These are phyloP conservation scores for Caenorhabditis sp. DNA, from an alignment of 2,888 invertebrate species.

Conservation along the genomic window DNA sequence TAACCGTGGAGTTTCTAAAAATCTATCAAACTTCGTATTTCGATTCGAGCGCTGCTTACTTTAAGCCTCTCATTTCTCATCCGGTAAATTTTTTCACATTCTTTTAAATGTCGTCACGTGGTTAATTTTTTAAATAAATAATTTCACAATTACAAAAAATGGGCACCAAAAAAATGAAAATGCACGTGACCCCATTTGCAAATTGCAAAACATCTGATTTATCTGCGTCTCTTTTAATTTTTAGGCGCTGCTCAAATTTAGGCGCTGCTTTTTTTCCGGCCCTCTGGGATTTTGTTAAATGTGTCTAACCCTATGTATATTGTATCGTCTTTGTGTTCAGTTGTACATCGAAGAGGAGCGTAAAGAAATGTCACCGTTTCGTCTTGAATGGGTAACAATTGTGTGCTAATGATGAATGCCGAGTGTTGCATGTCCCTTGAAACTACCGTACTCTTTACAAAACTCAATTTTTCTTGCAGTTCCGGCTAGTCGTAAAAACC, in stretches of 20 bases:
- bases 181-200: no score
- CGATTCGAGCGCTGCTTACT: no score
- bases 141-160: no score
- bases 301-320: neutral
- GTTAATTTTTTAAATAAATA: no score
- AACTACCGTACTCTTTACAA: neutral
- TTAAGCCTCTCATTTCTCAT: no score
- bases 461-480: conserved; percentile 73
- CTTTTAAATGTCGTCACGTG: no score
- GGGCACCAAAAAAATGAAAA: no score
- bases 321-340: conserved; percentile 52
- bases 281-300: no score
- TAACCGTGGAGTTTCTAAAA: no score
- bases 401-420: conserved; percentile 3
- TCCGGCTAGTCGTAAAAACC: conserved; percentile 95
- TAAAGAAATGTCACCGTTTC: conserved; percentile 66
- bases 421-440: conserved; percentile 3
- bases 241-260: neutral
- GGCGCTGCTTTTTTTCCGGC: neutral
- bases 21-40: no score
- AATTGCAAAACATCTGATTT: no score
- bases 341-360: conserved; percentile 61
- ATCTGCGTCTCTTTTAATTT: conserved; percentile 2
- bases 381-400: conserved; percentile 67
- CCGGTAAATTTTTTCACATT: no score